Conservation (phyloP, 2,113 vertebrate species). For the Poeciliopsis turrubarensis region DNA sequence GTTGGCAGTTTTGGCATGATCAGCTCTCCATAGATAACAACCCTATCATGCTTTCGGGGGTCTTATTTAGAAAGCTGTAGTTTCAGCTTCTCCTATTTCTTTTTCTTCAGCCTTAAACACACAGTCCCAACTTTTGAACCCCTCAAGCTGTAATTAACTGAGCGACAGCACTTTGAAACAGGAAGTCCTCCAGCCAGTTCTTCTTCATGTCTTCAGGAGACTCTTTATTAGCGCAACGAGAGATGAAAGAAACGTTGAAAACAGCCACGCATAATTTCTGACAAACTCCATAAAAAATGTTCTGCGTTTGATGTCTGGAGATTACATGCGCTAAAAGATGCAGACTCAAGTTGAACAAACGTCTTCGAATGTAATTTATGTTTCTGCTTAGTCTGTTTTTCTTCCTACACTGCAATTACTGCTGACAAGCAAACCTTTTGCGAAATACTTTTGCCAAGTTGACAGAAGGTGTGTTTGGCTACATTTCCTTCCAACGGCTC, state of each 20-base stretch:
- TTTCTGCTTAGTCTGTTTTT: constrained; percentile 22
- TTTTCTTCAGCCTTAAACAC: background rate
- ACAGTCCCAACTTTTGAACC: constrained; percentile 22
- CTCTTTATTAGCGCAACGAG: background rate
- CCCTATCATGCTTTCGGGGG: background rate
- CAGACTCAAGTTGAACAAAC: background rate
- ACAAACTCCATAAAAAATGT: constrained; percentile 14
- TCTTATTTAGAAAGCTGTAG: background rate
- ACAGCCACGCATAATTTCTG: constrained; percentile 15
- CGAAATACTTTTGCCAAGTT: background rate
- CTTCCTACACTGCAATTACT: background rate
- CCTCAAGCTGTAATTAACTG: constrained; percentile 39
- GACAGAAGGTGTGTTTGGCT: background rate
- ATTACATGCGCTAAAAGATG: constrained; percentile 39
- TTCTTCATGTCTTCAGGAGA: constrained; percentile 8
- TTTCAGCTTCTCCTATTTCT: background rate
- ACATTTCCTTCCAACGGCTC: background rate
- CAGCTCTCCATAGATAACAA: too few relatives aligned
- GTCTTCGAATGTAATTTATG: constrained; percentile 15
- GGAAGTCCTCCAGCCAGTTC: constrained; percentile 28
- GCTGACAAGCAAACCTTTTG: background rate
- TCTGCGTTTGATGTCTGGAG: constrained; percentile 27
- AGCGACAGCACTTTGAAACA: constrained; percentile 36
- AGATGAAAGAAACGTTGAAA: constrained; percentile 42
- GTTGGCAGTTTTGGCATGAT: too few relatives aligned